phyloP scores from a whole-genome alignment of 2,888 invertebrate genomes.

The Barypeithes pellucidus region DNA sequence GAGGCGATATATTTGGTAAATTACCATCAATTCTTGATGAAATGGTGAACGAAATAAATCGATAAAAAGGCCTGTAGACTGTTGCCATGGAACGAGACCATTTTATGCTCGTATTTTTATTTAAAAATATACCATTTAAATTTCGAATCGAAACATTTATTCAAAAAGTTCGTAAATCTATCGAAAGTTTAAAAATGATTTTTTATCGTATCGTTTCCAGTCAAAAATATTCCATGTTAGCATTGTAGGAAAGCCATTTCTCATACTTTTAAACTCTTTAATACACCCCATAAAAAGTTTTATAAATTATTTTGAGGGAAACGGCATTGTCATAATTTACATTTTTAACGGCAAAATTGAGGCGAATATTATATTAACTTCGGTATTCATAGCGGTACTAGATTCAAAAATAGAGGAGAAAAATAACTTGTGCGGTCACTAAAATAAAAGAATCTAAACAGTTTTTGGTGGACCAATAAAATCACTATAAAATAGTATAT shows the following conservation, averaged over 20 bases:
- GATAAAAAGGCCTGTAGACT: no score
- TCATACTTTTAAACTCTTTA: slow-evolving; percentile 9
- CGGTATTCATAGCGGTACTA: background rate
- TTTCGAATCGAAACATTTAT: slow-evolving; percentile 13
- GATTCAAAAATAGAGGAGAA: background rate
- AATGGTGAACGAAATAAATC: no score
- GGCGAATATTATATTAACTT: background rate
- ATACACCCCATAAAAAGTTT: background rate
- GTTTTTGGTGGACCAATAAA: no score
- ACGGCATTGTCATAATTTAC: slow-evolving; percentile 1
- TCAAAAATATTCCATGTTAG: slow-evolving; percentile 6
- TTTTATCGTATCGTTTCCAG: slow-evolving; percentile 11
- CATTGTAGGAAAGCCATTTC: slow-evolving; percentile 8
- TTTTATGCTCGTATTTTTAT: no score
- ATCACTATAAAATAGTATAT: no score
- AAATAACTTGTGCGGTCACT: background rate
- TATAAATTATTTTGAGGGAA: background rate
- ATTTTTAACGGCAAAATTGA: background rate
- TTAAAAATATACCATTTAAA: background rate
- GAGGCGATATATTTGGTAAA: no score
- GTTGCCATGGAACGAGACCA: no score
- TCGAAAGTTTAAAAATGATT: slow-evolving; percentile 11
- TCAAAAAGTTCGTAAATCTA: slow-evolving; percentile 11
- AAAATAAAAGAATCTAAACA: no score
- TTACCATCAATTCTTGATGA: no score